Percentiles rank a stretch among this genome's conserved stretches.
These are phyloP conservation scores for Glyptemys insculpta DNA, from an alignment of 2,797 vertebrate genomes.

Conservation along the genomic window DNA sequence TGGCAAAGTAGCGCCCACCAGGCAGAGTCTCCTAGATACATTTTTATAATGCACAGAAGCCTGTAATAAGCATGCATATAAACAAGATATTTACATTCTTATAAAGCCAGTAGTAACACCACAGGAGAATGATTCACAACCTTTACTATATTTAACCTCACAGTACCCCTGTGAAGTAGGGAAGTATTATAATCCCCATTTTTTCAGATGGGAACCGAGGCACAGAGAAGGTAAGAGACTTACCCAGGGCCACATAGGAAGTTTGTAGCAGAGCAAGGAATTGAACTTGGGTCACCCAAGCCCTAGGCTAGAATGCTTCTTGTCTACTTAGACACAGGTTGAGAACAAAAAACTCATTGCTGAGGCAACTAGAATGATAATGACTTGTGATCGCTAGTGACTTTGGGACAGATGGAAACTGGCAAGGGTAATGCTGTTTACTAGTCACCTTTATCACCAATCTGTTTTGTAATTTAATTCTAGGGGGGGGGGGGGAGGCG, in stretches of 20 bases:
- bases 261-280: background rate
- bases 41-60: background rate
- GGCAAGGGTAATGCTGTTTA: background rate
- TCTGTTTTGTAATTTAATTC: background rate
- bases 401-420: background rate
- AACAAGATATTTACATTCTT: background rate
- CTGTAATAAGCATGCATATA: background rate
- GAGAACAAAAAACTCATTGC: background rate
- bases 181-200: background rate
- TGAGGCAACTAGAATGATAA: background rate
- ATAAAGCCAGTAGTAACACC: background rate
- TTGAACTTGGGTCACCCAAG: background rate
- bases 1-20: background rate
- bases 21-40: background rate
- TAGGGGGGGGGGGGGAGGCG: fast-evolving
- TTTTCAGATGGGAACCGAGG: background rate
- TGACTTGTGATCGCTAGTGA: background rate
- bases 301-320: background rate
- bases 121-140: background rate
- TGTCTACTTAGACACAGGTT: too few species aligned
- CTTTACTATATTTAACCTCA: background rate
- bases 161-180: background rate
- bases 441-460: background rate
- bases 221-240: background rate
- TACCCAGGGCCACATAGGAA: background rate